Base-by-base conservation (phyloP, 2,888 invertebrate species). In the Cremastinae sp. region DNA sequence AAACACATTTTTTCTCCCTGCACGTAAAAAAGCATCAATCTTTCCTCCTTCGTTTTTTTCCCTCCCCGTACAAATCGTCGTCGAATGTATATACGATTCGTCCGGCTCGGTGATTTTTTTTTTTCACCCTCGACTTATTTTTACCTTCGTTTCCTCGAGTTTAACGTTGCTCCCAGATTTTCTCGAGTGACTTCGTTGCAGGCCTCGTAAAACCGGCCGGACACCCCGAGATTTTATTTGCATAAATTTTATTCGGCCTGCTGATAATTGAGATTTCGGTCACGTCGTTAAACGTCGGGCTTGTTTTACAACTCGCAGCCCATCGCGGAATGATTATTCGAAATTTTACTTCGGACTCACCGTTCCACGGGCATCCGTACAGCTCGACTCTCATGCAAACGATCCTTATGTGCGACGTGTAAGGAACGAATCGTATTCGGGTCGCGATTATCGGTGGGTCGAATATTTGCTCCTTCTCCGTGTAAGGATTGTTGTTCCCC, bases 301-400 rank as follows among this genome's bases (percentile, higher is more conserved):
- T n/a, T n/a, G n/a, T n/a, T n/a, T n/a, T n/a, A n/a, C n/a, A n/a
- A n/a, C n/a, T n/a, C n/a, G n/a, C n/a, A n/a, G n/a, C n/a, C n/a
- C n/a, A n/a, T n/a, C n/a, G n/a, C n/a, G n/a, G n/a, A n/a, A n/a
- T n/a, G n/a, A n/a, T n/a, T n/a, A n/a, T n/a, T n/a, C n/a, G n/a
- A n/a, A n/a, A n/a, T n/a, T n/a, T n/a, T n/a, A n/a, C n/a, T n/a
- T n/a, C n/a, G n/a, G n/a, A 91, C 93, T 93, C 89, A 95, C 96
- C 95, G 90, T 91, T 92, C 93, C 94, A 96, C 80, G 91, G 91
- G 90, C 96, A 96, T 72, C 96, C 96, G 80, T 95, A 93, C 81
- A 96, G 91, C 90, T 96, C 96, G 59, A 96, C 93, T 78, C 96
- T 91, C 92, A 96, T 93, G 88, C 96, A 96, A 78, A 96, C 94